These are phyloP conservation scores for Acropora tenuis DNA, from an alignment of 64 coral and sea anemone species.

Conservation along the genomic window DNA sequence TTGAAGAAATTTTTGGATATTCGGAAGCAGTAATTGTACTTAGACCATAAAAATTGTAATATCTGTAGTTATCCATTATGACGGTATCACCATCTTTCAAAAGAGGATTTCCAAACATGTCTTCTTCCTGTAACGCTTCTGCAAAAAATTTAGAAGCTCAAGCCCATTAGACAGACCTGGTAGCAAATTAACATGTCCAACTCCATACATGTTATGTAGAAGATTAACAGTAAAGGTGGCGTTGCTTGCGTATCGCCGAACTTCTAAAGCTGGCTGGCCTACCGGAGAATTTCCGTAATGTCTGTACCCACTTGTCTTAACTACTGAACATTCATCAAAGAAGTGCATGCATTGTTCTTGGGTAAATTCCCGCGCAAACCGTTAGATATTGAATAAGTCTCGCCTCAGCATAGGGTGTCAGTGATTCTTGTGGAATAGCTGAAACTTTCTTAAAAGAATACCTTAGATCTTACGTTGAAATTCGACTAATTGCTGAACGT, in stretches of 20 bases:
- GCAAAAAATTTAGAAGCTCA: slow-evolving; percentile 71
- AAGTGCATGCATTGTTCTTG: slow-evolving; percentile 18
- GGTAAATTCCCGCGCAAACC: not conserved
- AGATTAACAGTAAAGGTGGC: slow-evolving; percentile 65
- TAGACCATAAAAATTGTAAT: slow-evolving; percentile 65
- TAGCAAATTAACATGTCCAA: slow-evolving; percentile 63
- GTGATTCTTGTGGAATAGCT: slow-evolving; percentile 5
- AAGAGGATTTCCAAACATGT: slow-evolving; percentile 56
- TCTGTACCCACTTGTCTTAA: slow-evolving; percentile 42
- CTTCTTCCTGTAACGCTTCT: slow-evolving; percentile 55
- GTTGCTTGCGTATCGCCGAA: slow-evolving; percentile 56
- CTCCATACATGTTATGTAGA: slow-evolving; percentile 51
- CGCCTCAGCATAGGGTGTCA: not conserved
- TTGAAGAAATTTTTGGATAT: slow-evolving; percentile 59
- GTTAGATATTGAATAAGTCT: slow-evolving; percentile 6
- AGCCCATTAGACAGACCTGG: slow-evolving; percentile 66
- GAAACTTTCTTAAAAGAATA: not conserved
- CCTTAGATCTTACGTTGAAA: not conserved
- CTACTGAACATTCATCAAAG: slow-evolving; percentile 59
- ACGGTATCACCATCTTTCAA: slow-evolving; percentile 45
- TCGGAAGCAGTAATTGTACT: slow-evolving; percentile 23
- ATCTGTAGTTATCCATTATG: slow-evolving; percentile 53
- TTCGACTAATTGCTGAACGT: slow-evolving; percentile 15
- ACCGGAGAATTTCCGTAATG: slow-evolving; percentile 28
- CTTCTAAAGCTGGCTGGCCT: slow-evolving; percentile 2